Evolutionary conservation across 2,113 vertebrate genomes (phyloP).

Genomic region (Periophthalmodon schlosseri): DNA sequence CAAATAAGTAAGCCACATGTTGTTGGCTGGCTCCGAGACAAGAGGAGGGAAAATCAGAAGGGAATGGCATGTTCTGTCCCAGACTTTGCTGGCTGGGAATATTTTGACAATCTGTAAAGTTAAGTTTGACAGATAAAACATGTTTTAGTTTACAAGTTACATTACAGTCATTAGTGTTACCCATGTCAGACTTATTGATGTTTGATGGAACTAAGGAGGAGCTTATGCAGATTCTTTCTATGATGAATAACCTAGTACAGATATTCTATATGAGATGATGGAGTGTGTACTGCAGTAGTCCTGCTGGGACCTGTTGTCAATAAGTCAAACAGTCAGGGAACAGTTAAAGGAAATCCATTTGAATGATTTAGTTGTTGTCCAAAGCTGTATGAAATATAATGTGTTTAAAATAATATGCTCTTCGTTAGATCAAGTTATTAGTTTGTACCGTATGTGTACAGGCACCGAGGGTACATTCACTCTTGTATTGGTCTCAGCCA

Average conservation of each 20-base stretch:
- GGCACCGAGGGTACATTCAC: no score
- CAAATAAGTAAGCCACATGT: conserved; percentile 63
- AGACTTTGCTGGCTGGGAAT: conserved; percentile 40
- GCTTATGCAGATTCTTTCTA: not conserved
- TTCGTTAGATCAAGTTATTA: not conserved
- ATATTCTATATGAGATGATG: not conserved
- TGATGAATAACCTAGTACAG: not conserved
- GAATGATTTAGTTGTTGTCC: not conserved
- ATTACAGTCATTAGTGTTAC: not conserved
- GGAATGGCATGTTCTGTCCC: conserved; percentile 58
- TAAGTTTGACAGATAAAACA: not conserved
- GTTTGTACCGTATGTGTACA: not conserved
- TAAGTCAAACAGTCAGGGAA: not conserved
- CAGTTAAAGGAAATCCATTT: conserved; percentile 1
- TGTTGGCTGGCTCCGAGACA: conserved; percentile 32
- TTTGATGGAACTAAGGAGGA: not conserved
- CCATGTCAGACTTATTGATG: not conserved
- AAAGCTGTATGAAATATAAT: not conserved
- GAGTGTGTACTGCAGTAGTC: not conserved
- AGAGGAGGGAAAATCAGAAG: not conserved
- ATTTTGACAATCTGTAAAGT: not conserved
- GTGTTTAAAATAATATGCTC: not conserved
- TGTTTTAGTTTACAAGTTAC: not conserved
- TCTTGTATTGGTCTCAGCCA: no score
- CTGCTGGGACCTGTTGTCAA: not conserved